These are phyloP conservation scores for Eufriesea mexicana DNA, from an alignment of 1,140 invertebrate genomes.

Conservation along the genomic window DNA sequence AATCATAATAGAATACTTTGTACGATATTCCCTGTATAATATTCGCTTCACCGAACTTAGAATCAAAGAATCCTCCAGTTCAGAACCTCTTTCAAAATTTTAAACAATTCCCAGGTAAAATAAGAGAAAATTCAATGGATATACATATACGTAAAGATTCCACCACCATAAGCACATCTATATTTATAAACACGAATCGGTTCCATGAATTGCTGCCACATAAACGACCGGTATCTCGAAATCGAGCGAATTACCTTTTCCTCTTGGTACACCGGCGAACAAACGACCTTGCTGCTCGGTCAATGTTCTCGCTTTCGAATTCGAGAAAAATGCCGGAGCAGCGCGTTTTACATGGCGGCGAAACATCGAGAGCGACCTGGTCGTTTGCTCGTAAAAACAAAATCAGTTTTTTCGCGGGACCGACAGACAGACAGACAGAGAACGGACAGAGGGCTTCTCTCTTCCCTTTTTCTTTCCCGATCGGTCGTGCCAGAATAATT, in stretches of 20 bases:
- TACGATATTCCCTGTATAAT: no score
- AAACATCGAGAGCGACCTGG: constrained; percentile 7
- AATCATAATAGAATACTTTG: no score
- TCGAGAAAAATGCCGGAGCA: not conserved
- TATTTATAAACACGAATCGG: not conserved
- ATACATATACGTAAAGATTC: not conserved
- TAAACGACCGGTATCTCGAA: constrained; percentile 1
- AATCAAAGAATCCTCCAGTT: no score
- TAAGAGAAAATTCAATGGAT: not conserved
- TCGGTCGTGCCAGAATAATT: constrained; percentile 38
- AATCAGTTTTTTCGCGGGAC: constrained; percentile 19
- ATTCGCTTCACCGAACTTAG: no score
- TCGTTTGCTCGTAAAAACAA: constrained; percentile 31
- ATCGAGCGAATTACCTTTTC: constrained; percentile 7
- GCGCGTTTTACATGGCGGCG: constrained; percentile 2
- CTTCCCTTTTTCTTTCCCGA: constrained; percentile 16
- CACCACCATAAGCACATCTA: no score
- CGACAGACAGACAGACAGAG: not conserved
- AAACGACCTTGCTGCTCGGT: constrained; percentile 9
- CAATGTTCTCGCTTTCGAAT: constrained; percentile 47
- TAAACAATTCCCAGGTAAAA: no score
- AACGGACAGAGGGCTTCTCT: not conserved
- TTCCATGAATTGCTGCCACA: not conserved
- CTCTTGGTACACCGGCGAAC: not conserved
- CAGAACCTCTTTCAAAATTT: no score